Base-by-base conservation (phyloP, 2,888 invertebrate species). In the Dryocosmus kuriphilus region DNA sequence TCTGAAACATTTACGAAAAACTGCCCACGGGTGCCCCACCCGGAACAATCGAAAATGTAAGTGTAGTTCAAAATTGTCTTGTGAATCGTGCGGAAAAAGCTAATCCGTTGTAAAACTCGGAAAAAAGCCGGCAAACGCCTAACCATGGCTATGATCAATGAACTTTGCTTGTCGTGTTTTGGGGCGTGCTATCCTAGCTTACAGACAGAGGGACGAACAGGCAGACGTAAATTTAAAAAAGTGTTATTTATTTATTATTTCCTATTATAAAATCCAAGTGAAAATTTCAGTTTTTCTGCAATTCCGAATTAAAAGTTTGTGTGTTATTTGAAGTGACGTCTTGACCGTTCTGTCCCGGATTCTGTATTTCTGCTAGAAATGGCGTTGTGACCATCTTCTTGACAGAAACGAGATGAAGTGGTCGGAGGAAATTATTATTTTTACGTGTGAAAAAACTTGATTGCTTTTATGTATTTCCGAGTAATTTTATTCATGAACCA, bases 131-230 rank as follows among this genome's bases (percentile, higher is more conserved):
- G 75, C 30, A 41, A 41, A 41, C 62, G 75, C 60, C 61, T 75
- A 30, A 11, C 30, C 61, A 19, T 41, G 38, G 51, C 19, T 30
- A 85, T 89, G 89, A 89, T 89, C 89, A 89, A 89, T 89, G 89
- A 89, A 89, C 89, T 89, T 85, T 86, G 83, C 77, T 81, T 81
- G 84, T 82, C 86, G 85, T 85, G 87, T 84, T 88, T 86, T 71
- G 86, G 88, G 88, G 87, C 86, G 87, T 88, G 86, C 87, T 87
- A 82, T 82, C 82, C 83, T 81, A 80, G 83, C 51, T 73, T 55
- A 74, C 75, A 78, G 78, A 77, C 81, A 80, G 81, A 79, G 85
- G 82, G 86, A 82, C 80, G 76, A 41, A 82, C 76, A 85, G 85
- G 82, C 9, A 83, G 86, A 85, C 60, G 19, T 71, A 71, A 71